Conservation (phyloP, 2,113 vertebrate species). For the Pterophyllum scalare region DNA sequence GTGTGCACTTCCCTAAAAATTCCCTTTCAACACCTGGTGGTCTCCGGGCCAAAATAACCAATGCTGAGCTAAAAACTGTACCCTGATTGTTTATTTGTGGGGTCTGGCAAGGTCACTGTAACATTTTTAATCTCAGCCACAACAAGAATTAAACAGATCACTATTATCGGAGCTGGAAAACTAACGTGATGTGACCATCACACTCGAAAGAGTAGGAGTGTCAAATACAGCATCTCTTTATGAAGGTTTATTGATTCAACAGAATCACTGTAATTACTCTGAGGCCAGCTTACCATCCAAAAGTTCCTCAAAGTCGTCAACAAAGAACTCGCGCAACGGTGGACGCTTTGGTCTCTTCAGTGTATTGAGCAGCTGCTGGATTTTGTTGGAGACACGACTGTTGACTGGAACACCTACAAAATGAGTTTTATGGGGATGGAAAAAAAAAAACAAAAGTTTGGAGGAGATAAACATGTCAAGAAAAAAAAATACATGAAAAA, state of each 20-base stretch:
- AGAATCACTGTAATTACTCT: slow-evolving; percentile 28
- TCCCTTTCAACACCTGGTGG: slow-evolving; percentile 50
- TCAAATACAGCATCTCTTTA: neutral
- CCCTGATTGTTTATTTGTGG: neutral
- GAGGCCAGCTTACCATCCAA: slow-evolving; percentile 86
- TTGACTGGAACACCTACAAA: slow-evolving; percentile 92
- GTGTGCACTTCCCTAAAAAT: slow-evolving; percentile 4
- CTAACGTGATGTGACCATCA: neutral
- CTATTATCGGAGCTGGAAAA: neutral
- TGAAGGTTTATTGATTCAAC: slow-evolving; percentile 6
- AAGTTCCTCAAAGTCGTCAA: slow-evolving; percentile 95
- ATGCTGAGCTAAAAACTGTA: neutral
- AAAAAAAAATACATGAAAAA: neutral
- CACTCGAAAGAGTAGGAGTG: neutral
- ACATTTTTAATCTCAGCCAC: neutral
- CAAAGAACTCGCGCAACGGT: slow-evolving; percentile 93
- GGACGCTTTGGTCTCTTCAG: slow-evolving; percentile 96
- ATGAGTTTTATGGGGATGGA: slow-evolving; percentile 41
- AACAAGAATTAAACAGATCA: neutral
- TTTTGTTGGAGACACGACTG: slow-evolving; percentile 97
- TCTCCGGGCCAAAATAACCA: slow-evolving; percentile 25
- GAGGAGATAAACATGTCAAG: slow-evolving; percentile 23
- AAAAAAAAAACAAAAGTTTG: slow-evolving; percentile 19
- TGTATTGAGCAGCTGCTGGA: slow-evolving; percentile 97
- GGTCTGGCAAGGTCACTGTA: neutral